These are phyloP conservation scores for Rhinoderma darwinii DNA, from an alignment of 2,113 vertebrate species.

Conservation along the genomic window DNA sequence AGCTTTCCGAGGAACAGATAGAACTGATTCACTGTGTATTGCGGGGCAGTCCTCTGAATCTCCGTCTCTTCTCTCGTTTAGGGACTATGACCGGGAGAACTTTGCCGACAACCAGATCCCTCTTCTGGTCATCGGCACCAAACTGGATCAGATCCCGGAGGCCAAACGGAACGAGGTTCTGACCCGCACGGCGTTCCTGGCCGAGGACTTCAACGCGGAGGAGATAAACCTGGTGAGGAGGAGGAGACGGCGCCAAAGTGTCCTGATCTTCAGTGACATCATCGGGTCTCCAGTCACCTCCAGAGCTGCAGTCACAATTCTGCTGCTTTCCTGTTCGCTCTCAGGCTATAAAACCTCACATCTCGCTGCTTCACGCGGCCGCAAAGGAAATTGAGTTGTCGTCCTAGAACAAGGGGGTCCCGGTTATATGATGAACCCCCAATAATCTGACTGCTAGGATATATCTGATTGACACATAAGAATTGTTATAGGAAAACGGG, in stretches of 20 bases:
- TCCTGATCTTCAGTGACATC: too few relatives aligned
- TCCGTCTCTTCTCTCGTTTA: conserved; percentile 62
- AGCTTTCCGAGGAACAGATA: not conserved
- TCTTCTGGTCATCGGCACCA: conserved; percentile 93
- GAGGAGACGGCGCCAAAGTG: not conserved
- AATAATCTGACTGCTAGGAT: too few relatives aligned
- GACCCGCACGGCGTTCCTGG: conserved; percentile 91
- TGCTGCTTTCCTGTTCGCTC: too few relatives aligned
- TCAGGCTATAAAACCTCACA: too few relatives aligned
- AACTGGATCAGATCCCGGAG: conserved; percentile 96
- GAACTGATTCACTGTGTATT: too few relatives aligned
- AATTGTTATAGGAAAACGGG: too few relatives aligned
- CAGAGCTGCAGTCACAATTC: not conserved
- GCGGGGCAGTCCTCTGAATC: not conserved
- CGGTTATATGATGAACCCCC: too few relatives aligned
- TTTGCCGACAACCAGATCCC: conserved; percentile 95
- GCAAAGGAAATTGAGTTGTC: too few relatives aligned
- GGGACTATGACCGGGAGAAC: conserved; percentile 94
- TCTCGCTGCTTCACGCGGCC: too few relatives aligned
- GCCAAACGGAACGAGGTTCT: conserved; percentile 90
- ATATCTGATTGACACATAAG: too few relatives aligned
- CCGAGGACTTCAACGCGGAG: conserved; percentile 97
- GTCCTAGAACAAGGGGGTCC: too few relatives aligned
- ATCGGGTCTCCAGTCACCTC: not conserved
- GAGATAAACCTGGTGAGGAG: conserved; percentile 93